Percentiles rank a stretch among this genome's conserved stretches.
These are phyloP conservation scores for Xiphydria camelus DNA, from an alignment of 2,888 invertebrate species.

Conservation along the genomic window DNA sequence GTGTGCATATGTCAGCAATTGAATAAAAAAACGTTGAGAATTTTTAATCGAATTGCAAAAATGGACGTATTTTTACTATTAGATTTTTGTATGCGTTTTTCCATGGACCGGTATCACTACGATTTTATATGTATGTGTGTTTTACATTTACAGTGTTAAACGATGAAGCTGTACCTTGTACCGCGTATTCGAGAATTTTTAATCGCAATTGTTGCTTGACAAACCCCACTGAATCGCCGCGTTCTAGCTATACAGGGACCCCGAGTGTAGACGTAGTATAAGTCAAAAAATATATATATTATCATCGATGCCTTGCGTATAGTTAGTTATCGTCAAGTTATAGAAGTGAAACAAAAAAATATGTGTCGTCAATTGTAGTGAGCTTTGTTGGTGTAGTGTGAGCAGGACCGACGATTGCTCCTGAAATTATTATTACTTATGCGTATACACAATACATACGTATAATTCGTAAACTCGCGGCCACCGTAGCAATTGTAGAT, in stretches of 20 bases:
- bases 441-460: neutral
- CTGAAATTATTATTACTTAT: neutral
- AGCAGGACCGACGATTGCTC: neutral
- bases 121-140: too few species aligned
- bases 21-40: too few species aligned
- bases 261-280: neutral
- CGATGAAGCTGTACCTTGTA: neutral
- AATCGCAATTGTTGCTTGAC: neutral
- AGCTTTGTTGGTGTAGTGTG: constrained; percentile 3
- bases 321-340: constrained; percentile 41
- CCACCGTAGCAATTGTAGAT: neutral
- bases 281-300: constrained; percentile 28
- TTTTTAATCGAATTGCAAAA: too few species aligned
- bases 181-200: neutral
- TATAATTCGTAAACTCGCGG: neutral
- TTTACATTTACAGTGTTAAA: neutral
- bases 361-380: constrained; percentile 40
- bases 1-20: too few species aligned
- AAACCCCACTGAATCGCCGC: neutral
- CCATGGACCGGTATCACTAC: too few species aligned
- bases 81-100: constrained; percentile 46
- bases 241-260: neutral
- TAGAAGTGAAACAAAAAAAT: constrained; percentile 29
- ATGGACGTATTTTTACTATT: constrained; percentile 41
- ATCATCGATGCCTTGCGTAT: constrained; percentile 49